Conservation (phyloP, 2,797 vertebrate species). For the Arctocebus calabarensis region DNA sequence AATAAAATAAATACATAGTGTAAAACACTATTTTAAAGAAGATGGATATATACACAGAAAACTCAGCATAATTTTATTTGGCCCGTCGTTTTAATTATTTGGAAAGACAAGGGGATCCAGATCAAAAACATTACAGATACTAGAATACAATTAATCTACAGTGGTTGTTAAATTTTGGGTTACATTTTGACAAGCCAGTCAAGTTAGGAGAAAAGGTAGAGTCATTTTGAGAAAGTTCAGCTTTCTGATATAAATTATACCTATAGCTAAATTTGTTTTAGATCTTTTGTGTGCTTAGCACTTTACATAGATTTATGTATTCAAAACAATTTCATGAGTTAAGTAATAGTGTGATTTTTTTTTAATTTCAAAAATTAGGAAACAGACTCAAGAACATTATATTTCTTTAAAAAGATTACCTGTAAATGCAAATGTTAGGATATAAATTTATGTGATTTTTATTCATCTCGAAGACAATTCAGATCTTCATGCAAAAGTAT, state of each 20-base stretch:
- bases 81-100: background rate
- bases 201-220: background rate
- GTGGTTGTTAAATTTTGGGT: background rate
- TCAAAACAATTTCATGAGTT: background rate
- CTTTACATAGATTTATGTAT: background rate
- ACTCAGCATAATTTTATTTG: background rate
- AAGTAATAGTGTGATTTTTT: background rate
- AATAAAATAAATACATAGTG: background rate
- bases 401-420: background rate
- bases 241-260: background rate
- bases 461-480: background rate
- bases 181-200: background rate
- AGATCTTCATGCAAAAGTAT: background rate
- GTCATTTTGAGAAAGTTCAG: background rate
- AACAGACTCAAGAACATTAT: background rate
- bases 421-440: background rate
- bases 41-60: background rate
- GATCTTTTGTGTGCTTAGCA: background rate
- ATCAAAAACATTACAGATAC: background rate
- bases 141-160: background rate
- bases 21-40: background rate
- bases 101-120: background rate
- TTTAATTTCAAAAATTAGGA: background rate
- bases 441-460: background rate
- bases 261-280: background rate